Conservation (phyloP, 2,888 invertebrate species). For the Trichopria drosophilae region DNA sequence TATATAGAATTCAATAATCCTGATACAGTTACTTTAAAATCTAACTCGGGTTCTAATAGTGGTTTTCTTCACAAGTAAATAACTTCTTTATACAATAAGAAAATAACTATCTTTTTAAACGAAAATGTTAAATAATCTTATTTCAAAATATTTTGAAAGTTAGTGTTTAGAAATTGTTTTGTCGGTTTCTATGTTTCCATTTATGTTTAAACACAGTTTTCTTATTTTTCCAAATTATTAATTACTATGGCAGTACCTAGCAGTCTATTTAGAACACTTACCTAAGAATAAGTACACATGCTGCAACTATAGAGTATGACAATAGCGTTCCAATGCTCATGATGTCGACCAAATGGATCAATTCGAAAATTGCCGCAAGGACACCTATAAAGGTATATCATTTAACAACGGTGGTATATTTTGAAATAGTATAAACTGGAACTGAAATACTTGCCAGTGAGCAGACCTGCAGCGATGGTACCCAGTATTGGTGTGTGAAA, state of each 20-base stretch:
- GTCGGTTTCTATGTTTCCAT: neutral
- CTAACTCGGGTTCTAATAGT: neutral
- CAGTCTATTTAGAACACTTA: conserved; percentile 51
- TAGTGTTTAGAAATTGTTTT: neutral
- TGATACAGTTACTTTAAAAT: neutral
- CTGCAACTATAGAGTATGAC: conserved; percentile 87
- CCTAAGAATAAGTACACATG: conserved; percentile 80
- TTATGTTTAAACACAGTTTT: neutral
- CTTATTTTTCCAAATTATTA: too few species aligned
- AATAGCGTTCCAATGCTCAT: conserved; percentile 86
- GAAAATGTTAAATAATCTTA: neutral
- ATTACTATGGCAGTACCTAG: too few species aligned
- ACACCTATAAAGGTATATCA: conserved; percentile 65
- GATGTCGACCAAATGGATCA: conserved; percentile 83
- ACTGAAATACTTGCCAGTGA: conserved; percentile 64
- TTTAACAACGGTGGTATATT: conserved; percentile 28
- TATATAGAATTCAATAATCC: neutral
- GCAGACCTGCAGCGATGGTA: conserved; percentile 69
- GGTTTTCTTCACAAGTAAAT: too few species aligned
- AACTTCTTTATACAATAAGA: too few species aligned
- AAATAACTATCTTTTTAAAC: too few species aligned
- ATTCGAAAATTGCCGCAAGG: conserved; percentile 79
- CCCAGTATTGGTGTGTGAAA: conserved; percentile 76
- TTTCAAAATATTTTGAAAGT: neutral
- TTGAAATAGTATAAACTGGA: conserved; percentile 2